Base-by-base conservation (phyloP, 2,113 vertebrate species). In the Xenus cinereus region DNA sequence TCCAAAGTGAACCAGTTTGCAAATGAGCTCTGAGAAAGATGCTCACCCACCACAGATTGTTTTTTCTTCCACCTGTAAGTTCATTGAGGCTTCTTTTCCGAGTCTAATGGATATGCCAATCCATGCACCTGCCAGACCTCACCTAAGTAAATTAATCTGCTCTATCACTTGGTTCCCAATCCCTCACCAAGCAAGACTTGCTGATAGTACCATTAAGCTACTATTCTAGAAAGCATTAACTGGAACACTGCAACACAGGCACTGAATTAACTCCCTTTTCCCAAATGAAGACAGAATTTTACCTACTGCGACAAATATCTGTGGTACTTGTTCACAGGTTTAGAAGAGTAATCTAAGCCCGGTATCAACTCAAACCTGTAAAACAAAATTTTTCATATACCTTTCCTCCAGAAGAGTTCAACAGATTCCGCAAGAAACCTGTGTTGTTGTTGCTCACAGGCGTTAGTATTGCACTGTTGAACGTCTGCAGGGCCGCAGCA, bases 371-470 rank as follows among this genome's bases (percentile, higher is more conserved):
- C 68, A 79, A 19, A 51, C 12, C 32, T 21, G 27, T 10, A n/a
- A 56, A 26, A 1, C 24, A 64, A 51, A 84, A 5, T 50, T 10
- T 74, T 53, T 63, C 10, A 37, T 46, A 28, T 97, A 98, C 98
- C 98, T 98, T 98, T 84, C 89, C 97, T 83, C 96, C 91, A 54
- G 98, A 97, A 57, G 98, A 98, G 94, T 98, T 98, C 67, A 98
- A 54, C 14, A 98, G 98, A 91, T 98, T 98, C 56, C 98, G 85
- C 86, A 98, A 68, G 84, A 98, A 98, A 18, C 98, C 98, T 0
- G 98, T 97, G 90, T 95, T 98, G 12, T 98, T 98, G 97, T 98
- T 98, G 97, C 98, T 98, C 77, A 98, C 98, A 10, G 98, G 98
- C 17, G 98, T 97, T 51, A 98, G 63, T 89, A 98, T 98, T 64